Evolutionary conservation across 2,797 vertebrate genomes (phyloP).

Genomic region (Rhyacichthys aspro): DNA sequence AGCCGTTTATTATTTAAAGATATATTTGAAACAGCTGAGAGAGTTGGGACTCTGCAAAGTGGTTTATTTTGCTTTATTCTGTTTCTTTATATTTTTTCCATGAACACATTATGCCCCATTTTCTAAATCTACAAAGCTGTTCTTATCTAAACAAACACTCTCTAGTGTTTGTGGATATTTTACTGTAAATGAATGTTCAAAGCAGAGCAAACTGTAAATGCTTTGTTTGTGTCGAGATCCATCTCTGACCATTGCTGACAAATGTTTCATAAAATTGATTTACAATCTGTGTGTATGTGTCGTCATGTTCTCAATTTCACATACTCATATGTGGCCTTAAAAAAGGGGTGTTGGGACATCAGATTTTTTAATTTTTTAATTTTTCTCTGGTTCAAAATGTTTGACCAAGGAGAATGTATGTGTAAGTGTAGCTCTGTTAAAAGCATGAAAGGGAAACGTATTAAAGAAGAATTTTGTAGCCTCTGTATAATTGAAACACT

Average conservation of each 20-base stretch:
- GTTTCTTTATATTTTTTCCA: background rate
- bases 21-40: slow-evolving; percentile 4
- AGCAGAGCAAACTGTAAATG: too few species aligned
- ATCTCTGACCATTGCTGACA: too few species aligned
- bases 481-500: slow-evolving; percentile 36
- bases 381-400: too few species aligned
- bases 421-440: slow-evolving; percentile 8
- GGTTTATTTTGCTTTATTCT: background rate
- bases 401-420: too few species aligned
- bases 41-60: slow-evolving; percentile 13
- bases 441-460: slow-evolving; percentile 18
- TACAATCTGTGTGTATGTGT: too few species aligned
- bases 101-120: slow-evolving; percentile 1
- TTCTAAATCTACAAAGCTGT: background rate
- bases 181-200: too few species aligned
- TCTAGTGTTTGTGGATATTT: background rate
- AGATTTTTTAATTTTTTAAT: too few species aligned
- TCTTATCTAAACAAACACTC: background rate
- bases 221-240: too few species aligned
- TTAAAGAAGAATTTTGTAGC: slow-evolving; percentile 22
- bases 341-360: too few species aligned
- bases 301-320: too few species aligned
- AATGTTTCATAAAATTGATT: too few species aligned
- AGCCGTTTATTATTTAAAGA: slow-evolving; percentile 8
- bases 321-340: too few species aligned